Conservation (phyloP, 2,113 vertebrate species). For the Anhinga anhinga region DNA sequence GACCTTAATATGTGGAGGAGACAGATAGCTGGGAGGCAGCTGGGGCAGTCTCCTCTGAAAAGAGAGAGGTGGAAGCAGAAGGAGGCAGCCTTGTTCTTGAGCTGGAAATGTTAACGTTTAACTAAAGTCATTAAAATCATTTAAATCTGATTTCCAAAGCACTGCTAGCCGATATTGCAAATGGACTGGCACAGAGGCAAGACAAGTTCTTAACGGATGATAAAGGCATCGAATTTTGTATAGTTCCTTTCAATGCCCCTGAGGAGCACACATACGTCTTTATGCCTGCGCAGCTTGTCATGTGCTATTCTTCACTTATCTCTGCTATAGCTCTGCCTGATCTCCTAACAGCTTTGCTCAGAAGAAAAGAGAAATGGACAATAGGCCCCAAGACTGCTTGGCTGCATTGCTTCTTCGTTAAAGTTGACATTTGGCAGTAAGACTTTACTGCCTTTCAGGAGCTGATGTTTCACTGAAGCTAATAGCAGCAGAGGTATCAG, state of each 20-base stretch:
- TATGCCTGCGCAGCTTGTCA: conserved; percentile 41
- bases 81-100: background rate
- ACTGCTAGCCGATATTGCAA: background rate
- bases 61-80: background rate
- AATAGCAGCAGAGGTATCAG: background rate
- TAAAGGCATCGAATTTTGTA: background rate
- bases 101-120: background rate
- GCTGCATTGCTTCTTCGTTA: conserved; percentile 33
- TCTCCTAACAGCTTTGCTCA: conserved; percentile 4
- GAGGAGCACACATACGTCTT: background rate
- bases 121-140: background rate
- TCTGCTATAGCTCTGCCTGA: conserved; percentile 26
- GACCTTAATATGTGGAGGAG: background rate
- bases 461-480: background rate
- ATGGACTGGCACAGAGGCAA: background rate
- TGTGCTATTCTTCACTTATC: conserved; percentile 41
- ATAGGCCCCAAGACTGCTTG: background rate
- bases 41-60: background rate
- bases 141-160: conserved; percentile 5
- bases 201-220: background rate
- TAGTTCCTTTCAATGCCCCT: background rate
- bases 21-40: background rate
- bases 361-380: conserved; percentile 54
- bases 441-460: conserved; percentile 30
- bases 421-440: conserved; percentile 37